These are phyloP conservation scores for Serrognathus titanus DNA, from an alignment of 2,888 invertebrate species.

Conservation along the genomic window DNA sequence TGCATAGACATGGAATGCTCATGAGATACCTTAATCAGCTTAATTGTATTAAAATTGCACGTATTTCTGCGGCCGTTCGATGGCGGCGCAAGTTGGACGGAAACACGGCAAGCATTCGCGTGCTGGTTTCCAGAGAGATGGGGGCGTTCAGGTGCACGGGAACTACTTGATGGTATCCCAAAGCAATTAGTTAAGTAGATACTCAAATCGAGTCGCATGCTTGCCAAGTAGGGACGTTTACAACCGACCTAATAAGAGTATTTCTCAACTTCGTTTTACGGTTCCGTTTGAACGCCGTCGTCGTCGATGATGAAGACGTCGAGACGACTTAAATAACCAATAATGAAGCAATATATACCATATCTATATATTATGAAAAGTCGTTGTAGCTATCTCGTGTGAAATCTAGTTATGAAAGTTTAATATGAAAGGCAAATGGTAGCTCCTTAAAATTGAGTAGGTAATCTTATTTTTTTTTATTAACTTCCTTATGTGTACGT, in stretches of 20 bases:
- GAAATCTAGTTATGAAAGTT: too few relatives aligned
- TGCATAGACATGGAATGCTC: slow-evolving; percentile 21
- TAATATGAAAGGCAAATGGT: too few relatives aligned
- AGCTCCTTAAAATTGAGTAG: too few relatives aligned
- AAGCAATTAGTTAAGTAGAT: slow-evolving; percentile 36
- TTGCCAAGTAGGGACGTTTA: slow-evolving; percentile 27
- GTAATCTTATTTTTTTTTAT: too few relatives aligned
- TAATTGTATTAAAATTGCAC: slow-evolving; percentile 26
- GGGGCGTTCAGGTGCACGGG: neutral
- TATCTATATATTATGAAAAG: too few relatives aligned
- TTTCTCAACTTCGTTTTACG: slow-evolving; percentile 7
- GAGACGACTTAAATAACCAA: too few relatives aligned
- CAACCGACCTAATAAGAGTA: slow-evolving; percentile 15
- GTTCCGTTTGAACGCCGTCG: neutral
- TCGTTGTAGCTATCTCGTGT: too few relatives aligned
- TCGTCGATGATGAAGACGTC: neutral
- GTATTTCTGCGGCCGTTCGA: neutral
- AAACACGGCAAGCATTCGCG: neutral
- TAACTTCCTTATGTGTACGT: too few relatives aligned
- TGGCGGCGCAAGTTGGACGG: neutral
- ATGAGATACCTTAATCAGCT: slow-evolving; percentile 25
- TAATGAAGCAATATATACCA: too few relatives aligned
- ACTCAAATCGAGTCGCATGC: slow-evolving; percentile 28
- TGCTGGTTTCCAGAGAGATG: neutral
- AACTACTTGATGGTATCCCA: slow-evolving; percentile 11